Percentiles rank a stretch among this genome's conserved stretches.
These are phyloP conservation scores for Drosophila paranaensis DNA, from an alignment of 2,888 invertebrate genomes.

Conservation along the genomic window DNA sequence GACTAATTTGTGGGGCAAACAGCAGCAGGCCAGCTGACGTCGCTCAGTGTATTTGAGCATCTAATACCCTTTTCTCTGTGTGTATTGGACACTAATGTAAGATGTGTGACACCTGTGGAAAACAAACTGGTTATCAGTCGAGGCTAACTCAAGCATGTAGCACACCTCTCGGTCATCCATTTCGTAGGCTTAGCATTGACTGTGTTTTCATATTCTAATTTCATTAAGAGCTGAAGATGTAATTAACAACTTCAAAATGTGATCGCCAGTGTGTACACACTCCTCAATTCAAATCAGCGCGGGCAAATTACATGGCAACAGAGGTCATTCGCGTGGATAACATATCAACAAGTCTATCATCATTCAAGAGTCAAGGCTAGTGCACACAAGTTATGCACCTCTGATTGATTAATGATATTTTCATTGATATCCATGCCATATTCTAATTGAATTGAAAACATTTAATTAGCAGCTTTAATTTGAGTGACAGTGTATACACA, in stretches of 20 bases:
- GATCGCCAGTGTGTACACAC: slow-evolving; percentile 13
- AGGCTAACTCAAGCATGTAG: background rate
- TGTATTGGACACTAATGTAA: slow-evolving; percentile 42
- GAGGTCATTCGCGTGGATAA: background rate
- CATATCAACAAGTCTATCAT: slow-evolving; percentile 22
- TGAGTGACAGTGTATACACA: background rate
- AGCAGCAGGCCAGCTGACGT: slow-evolving; percentile 16
- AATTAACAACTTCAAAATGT: slow-evolving; percentile 30
- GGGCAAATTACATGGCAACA: background rate
- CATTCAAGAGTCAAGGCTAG: background rate
- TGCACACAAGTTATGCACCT: background rate
- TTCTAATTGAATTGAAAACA: background rate
- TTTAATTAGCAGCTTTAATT: background rate
- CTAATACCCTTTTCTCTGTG: slow-evolving; percentile 9
- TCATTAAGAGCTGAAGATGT: slow-evolving; percentile 25
- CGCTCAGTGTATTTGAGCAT: slow-evolving; percentile 27
- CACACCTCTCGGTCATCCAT: background rate
- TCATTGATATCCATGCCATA: background rate
- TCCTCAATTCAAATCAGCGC: background rate
- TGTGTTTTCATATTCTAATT: slow-evolving; percentile 20
- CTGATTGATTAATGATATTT: background rate
- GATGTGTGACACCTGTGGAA: slow-evolving; percentile 48
- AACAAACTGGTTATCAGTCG: slow-evolving; percentile 37
- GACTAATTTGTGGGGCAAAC: slow-evolving; percentile 69
- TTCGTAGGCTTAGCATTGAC: slow-evolving; percentile 1